Evolutionary conservation across 2,888 invertebrate genomes (phyloP).

Genomic region (Drosophila birchii): DNA sequence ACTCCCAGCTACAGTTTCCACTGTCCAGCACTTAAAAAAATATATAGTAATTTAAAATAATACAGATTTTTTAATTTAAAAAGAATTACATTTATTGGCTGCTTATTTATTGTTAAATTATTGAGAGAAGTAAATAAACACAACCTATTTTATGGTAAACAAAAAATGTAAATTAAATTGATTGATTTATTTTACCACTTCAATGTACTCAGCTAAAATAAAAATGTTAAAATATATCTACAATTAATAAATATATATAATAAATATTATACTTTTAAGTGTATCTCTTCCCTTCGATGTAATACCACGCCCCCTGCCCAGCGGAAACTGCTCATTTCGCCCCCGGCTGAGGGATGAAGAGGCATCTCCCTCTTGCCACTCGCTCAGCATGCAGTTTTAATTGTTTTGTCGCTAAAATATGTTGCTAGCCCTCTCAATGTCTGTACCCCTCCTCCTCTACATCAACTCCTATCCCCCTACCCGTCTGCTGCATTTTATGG

Average conservation of each 20-base stretch:
- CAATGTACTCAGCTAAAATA: not conserved
- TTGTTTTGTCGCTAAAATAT: constrained; percentile 69
- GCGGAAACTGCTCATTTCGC: constrained; percentile 71
- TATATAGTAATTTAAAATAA: not conserved
- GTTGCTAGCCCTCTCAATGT: constrained; percentile 41
- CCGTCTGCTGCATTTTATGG: constrained; percentile 60
- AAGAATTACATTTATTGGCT: too few relatives aligned
- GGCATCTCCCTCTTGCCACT: constrained; percentile 29
- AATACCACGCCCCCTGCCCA: constrained; percentile 7
- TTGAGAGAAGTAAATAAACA: too few relatives aligned
- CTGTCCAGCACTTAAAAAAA: constrained; percentile 13
- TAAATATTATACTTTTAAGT: not conserved
- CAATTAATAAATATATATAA: not conserved
- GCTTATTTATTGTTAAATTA: too few relatives aligned
- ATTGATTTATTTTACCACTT: not conserved
- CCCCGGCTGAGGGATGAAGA: constrained; percentile 39
- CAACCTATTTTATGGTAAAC: too few relatives aligned
- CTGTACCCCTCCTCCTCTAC: not conserved
- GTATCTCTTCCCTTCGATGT: constrained; percentile 5
- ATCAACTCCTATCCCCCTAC: not conserved
- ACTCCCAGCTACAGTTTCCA: constrained; percentile 6
- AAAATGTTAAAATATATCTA: not conserved
- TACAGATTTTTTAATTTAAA: too few relatives aligned
- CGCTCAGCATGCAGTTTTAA: constrained; percentile 71
- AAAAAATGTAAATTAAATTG: too few relatives aligned